phyloP scores from a whole-genome alignment of 2,888 invertebrate species.

The Tanytarsus gracilentus region DNA sequence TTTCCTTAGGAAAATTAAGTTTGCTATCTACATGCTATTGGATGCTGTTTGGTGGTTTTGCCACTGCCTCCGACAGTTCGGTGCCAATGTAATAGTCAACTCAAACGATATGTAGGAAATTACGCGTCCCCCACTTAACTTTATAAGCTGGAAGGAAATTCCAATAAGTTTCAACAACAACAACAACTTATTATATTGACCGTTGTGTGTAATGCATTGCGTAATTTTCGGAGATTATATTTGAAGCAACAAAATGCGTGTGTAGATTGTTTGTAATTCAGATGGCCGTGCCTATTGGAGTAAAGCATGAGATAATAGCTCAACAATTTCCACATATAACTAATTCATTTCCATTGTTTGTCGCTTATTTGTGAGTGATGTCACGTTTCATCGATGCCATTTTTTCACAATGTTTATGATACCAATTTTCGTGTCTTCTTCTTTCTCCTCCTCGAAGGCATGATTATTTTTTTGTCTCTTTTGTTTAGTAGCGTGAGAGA shows the following conservation, averaged over 20 bases:
- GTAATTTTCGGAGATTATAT: too few species aligned
- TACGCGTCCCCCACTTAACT: not conserved
- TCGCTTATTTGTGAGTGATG: not conserved
- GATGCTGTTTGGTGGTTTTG: constrained; percentile 19
- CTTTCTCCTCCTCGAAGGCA: too few species aligned
- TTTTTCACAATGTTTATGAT: not conserved
- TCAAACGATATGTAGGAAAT: constrained; percentile 8
- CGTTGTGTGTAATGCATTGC: too few species aligned
- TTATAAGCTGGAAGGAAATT: too few species aligned
- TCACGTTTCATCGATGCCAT: not conserved
- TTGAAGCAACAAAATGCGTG: too few species aligned
- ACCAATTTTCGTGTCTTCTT: not conserved
- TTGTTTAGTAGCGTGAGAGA: too few species aligned
- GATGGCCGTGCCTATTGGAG: not conserved
- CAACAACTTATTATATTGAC: too few species aligned
- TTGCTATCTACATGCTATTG: not conserved
- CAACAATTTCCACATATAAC: constrained; percentile 2
- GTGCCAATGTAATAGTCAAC: constrained; percentile 28
- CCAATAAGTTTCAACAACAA: too few species aligned
- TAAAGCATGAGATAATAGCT: constrained; percentile 14
- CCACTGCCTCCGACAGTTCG: constrained; percentile 19
- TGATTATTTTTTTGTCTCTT: too few species aligned
- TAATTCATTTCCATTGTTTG: not conserved
- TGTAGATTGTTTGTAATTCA: too few species aligned
- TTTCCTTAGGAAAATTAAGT: constrained; percentile 3